Percentiles rank a stretch among this genome's conserved stretches.
These are phyloP conservation scores for Zygothrica quintamaculata DNA, from an alignment of 2,888 invertebrate genomes.

Conservation along the genomic window DNA sequence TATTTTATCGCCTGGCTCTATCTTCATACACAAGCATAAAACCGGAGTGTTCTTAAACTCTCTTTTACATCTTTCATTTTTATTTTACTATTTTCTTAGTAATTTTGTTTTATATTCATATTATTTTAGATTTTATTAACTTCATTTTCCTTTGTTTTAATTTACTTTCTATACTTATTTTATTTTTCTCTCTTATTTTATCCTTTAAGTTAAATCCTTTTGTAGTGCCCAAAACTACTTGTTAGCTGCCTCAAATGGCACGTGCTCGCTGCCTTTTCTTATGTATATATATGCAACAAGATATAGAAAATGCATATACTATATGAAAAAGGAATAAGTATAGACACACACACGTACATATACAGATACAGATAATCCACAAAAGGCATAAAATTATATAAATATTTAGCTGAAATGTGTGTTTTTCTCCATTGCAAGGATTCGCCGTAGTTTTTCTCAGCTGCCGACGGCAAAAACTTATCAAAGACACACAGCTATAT, in stretches of 20 bases:
- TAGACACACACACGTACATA: not conserved
- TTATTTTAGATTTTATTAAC: too few relatives aligned
- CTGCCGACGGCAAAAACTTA: constrained; percentile 45
- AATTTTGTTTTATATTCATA: too few relatives aligned
- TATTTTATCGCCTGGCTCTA: too few relatives aligned
- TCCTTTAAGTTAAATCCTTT: not conserved
- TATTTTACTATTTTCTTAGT: too few relatives aligned
- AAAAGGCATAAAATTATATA: not conserved
- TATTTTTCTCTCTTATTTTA: constrained; percentile 1
- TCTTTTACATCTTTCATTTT: too few relatives aligned
- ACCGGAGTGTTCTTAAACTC: too few relatives aligned
- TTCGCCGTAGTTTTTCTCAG: constrained; percentile 40
- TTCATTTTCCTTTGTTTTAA: too few relatives aligned
- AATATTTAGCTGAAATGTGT: constrained; percentile 5
- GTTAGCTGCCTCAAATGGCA: constrained; percentile 58
- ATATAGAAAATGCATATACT: constrained; percentile 3
- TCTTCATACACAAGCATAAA: too few relatives aligned
- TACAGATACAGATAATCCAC: not conserved
- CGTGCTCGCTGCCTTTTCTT: constrained; percentile 37
- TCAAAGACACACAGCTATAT: constrained; percentile 9
- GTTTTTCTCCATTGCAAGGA: constrained; percentile 42
- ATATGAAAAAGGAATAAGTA: constrained; percentile 5
- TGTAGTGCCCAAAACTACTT: constrained; percentile 57
- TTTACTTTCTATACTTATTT: not conserved
- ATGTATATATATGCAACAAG: constrained; percentile 11